Evolutionary conservation across 2,888 invertebrate species (phyloP), one percentile per base, ranked within the genome.

Genomic region (Thereva unica): DNA sequence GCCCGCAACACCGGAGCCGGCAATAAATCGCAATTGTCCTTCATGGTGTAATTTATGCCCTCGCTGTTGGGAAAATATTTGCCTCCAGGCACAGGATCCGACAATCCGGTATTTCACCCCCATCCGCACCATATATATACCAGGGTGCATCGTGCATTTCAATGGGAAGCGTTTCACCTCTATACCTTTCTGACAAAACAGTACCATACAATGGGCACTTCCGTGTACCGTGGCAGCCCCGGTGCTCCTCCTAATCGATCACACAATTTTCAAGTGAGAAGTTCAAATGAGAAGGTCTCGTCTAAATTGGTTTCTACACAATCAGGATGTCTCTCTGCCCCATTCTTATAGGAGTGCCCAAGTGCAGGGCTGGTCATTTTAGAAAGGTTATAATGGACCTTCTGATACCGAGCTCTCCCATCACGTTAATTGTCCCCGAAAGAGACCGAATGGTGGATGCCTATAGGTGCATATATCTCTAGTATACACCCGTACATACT

Each of bases 11-110:
- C 50, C 50, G 40, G 61, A 50, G 42, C n/a, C 23, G 9, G 53
- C 67, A 67, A 67, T 67, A 67, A 67, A 67, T 67, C 55, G 64
- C 67, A 67, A 67, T 64, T 67, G 67, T 67, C 67, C 64, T 64
- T 53, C 64, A 40, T 52, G 53, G 56, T 57, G 67, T 64, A 64
- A 67, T 67, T 67, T 64, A 67, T 67, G 67, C 41, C 52, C 64
- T 53, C 57, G 37, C 8, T 67, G 64, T 67, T 67, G 49, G 23
- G 47, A 67, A 61, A 67, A 64, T 67, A 67, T 67, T 67, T 57
- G 49, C 50, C 56, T 56, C 56, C 49, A 35, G 57, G 7, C 54
- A 45, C 45, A 54, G 55, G 53, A 34, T 64, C 50, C 61, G 9
- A 44, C 54, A 54, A 45, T 23, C 23, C 23, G 23, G 23, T 23